Evolutionary conservation across 1,140 invertebrate genomes (phyloP), one percentile per base, ranked within the genome.

Genomic region (Brachionus calyciflorus): DNA sequence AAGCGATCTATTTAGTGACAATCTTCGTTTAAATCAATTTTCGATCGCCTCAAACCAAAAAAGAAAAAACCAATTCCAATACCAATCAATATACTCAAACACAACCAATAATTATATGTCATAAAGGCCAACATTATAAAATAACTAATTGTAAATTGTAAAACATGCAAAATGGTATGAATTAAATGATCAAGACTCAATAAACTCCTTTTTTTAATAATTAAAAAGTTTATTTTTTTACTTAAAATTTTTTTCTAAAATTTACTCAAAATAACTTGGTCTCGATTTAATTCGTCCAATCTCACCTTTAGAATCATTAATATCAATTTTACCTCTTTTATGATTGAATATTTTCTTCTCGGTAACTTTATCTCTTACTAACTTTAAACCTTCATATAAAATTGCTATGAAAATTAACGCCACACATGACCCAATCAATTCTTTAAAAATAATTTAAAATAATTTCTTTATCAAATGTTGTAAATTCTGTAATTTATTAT

Each of bases 301-400:
- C 7, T 40, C 19, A 49, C 12, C 51, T 12, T 48, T 51, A 9
- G 46, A 3, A 12, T 33, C 53, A 6, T 28, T 6, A 1, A 51
- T 33, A n/a, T 73, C 46, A 7, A 73, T 17, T 26, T 49, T 30
- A 48, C 40, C 44, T 73, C 51, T 37, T 1, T n/a, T 44, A 3
- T 24, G 17, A 14, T 33, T 51, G 4, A 37, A 9, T 1, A 73
- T n/a, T 12, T 30, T 49, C 3, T 37, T 73, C 6, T 19, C 46
- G 5, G 69, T 73, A 9, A 73, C 33, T 73, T 21, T 77, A 41
- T 82, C 81, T 37, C 79, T 24, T 12, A 78, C 46, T 0, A 80
- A 63, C 40, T 80, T 80, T 14, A 80, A 60, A 9, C 77, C 79
- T 75, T 80, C 79, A 44, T 80, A 80, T 6, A 78, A 63, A 28